Base-by-base conservation (phyloP, 2,113 vertebrate genomes). In the Megalops atlanticus region DNA sequence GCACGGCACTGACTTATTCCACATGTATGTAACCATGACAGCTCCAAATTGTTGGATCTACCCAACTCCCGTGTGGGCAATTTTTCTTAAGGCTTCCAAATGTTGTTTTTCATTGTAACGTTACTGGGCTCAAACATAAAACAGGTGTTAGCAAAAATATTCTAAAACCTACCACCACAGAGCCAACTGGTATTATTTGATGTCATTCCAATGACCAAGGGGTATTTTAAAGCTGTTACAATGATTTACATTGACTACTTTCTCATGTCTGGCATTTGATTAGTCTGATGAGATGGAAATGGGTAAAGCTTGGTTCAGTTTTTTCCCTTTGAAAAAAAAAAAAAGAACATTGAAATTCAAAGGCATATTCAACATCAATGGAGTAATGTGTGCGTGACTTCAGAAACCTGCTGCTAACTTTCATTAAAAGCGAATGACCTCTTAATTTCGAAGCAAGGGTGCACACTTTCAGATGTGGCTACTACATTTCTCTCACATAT, bases 181-280 rank as follows among this genome's bases (percentile, higher is more conserved):
- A 84, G 79, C 78, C 84, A 75, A 78, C 81, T 76, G 64, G 84
- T 76, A 70, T 86, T 89, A 91, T 87, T 86, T 90, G 88, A 93
- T 88, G 87, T 89, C 76, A 85, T 83, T 89, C 90, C 89, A 91
- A 75, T 83, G 69, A 85, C 84, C 78, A 74, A 85, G 84, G 85
- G 75, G 86, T 85, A 90, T 90, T 90, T 88, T 76, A 85, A 84
- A 88, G 84, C 88, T 78, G 85, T 81, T 88, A 88, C 80, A 40
- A 82, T 91, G 87, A 92, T 88, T 92, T 88, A 88, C 75, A 87
- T 43, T 84, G 83, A 92, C 89, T 83, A 84, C 83, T 90, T 90
- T 89, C 89, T 89, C 83, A 87, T 90, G 90, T 84, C 73, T 41
- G 77, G 77, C 64, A 75, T 36, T 41, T 12, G 38, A 82, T 70